These are phyloP conservation scores for Lepidurus apus DNA, from an alignment of 1,140 invertebrate genomes.

Conservation along the genomic window DNA sequence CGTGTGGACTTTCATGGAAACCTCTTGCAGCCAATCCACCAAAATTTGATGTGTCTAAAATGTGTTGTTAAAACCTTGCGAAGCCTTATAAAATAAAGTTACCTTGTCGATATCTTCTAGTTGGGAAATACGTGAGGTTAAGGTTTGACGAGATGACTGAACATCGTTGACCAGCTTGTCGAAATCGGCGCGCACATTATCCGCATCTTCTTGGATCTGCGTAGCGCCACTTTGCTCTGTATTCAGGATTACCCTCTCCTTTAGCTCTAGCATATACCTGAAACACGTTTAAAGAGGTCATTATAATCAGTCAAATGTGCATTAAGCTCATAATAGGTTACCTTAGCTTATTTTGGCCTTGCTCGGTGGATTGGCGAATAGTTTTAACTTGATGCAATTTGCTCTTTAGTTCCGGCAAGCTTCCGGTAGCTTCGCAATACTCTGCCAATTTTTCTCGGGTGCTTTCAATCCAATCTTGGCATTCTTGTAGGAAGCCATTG, in stretches of 20 bases:
- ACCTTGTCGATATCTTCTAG: slow-evolving; percentile 77
- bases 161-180: slow-evolving; percentile 75
- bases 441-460: slow-evolving; percentile 64
- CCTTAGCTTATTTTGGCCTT: slow-evolving; percentile 77
- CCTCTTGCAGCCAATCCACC: slow-evolving; percentile 77
- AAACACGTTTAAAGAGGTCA: slow-evolving; percentile 36
- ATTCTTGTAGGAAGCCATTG: slow-evolving; percentile 80
- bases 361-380: slow-evolving; percentile 76
- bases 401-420: slow-evolving; percentile 70
- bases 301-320: not conserved
- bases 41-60: slow-evolving; percentile 60
- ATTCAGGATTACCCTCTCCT: slow-evolving; percentile 86
- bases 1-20: slow-evolving; percentile 67
- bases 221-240: slow-evolving; percentile 77
- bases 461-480: slow-evolving; percentile 82
- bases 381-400: slow-evolving; percentile 77
- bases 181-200: slow-evolving; percentile 78
- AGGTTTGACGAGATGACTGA: slow-evolving; percentile 65
- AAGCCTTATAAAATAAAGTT: slow-evolving; percentile 8
- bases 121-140: slow-evolving; percentile 62
- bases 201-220: slow-evolving; percentile 84
- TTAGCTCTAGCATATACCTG: slow-evolving; percentile 78
- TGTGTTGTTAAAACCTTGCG: not conserved
- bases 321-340: not conserved
- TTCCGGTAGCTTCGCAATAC: slow-evolving; percentile 61